Evolutionary conservation across 2,797 vertebrate genomes (phyloP).

Genomic region (Macrochelys suwanniensis): DNA sequence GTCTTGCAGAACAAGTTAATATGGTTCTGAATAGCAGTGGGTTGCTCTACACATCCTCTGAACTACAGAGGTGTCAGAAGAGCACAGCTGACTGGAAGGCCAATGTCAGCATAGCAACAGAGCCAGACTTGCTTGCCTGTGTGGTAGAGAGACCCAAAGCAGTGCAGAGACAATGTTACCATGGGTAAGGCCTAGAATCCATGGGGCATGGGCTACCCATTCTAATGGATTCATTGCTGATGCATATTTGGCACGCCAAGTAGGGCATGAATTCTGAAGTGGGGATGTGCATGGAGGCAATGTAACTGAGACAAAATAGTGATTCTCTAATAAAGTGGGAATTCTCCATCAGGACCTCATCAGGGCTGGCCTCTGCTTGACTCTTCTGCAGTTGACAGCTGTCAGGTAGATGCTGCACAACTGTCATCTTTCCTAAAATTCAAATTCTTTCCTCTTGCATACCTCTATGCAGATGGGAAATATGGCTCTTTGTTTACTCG

Average conservation of each 20-base stretch:
- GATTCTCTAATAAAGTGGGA: rapidly evolving
- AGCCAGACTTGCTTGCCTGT: not conserved
- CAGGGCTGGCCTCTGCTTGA: rapidly evolving
- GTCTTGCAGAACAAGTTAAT: not conserved
- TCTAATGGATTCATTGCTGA: not conserved
- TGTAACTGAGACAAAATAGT: rapidly evolving
- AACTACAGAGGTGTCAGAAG: not conserved
- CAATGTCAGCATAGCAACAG: not conserved
- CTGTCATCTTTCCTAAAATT: not conserved
- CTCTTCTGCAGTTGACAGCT: rapidly evolving
- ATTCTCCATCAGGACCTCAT: not conserved
- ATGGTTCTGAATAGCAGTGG: not conserved
- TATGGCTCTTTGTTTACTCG: not conserved
- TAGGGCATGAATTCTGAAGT: rapidly evolving
- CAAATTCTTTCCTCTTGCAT: not conserved
- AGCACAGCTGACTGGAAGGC: not conserved
- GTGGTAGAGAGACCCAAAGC: not conserved
- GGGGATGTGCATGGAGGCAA: not conserved
- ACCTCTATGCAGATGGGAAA: not conserved
- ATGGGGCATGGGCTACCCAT: not conserved
- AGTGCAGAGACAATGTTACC: not conserved
- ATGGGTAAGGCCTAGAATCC: not conserved
- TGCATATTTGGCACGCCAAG: rapidly evolving
- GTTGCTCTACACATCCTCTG: not conserved
- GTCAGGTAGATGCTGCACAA: not conserved